Conservation (phyloP, 2,888 invertebrate genomes). For the Drosophila subquinaria region DNA sequence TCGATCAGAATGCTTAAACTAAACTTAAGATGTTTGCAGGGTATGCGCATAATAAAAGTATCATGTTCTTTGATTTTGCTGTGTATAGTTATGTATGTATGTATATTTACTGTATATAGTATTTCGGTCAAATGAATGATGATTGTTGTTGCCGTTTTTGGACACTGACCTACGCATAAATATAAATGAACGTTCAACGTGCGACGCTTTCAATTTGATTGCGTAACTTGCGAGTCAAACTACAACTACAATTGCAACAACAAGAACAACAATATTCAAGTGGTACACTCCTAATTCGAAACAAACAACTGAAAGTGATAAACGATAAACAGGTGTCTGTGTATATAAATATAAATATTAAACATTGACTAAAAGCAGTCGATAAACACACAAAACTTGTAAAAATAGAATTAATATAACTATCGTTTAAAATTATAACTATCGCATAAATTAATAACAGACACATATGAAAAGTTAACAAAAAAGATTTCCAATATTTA, state of each 20-base stretch:
- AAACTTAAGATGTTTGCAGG: not conserved
- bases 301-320: conserved; percentile 29
- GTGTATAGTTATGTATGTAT: not conserved
- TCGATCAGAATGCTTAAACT: not conserved
- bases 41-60: not conserved
- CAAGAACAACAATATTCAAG: conserved; percentile 9
- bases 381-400: too few species aligned
- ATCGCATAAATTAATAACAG: not conserved
- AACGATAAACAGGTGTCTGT: conserved; percentile 1
- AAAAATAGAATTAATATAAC: too few species aligned
- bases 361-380: too few species aligned
- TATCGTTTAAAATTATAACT: not conserved
- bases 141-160: conserved; percentile 27
- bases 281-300: conserved; percentile 28
- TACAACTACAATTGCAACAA: conserved; percentile 9
- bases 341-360: not conserved
- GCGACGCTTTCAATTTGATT: conserved; percentile 27
- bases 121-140: conserved; percentile 15
- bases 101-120: not conserved
- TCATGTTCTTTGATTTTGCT: conserved; percentile 11
- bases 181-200: not conserved
- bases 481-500: not conserved
- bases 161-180: conserved; percentile 53
- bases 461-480: not conserved
- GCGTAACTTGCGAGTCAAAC: conserved; percentile 26